Evolutionary conservation across 2,888 invertebrate species (phyloP).

Genomic region (Cataglyphis albicans): DNA sequence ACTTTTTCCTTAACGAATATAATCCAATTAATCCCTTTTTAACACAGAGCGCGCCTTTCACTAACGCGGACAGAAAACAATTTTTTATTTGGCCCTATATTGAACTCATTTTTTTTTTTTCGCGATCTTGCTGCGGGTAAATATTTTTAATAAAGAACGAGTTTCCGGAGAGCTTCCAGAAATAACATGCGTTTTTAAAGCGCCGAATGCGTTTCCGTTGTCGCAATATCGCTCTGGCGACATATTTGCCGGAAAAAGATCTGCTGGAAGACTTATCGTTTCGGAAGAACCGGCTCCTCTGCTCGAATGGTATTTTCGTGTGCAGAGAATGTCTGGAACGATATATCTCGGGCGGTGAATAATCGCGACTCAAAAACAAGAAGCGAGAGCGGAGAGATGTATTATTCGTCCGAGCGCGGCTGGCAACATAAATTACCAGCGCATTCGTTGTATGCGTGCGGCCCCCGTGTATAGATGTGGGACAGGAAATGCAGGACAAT

Average conservation of each 20-base stretch:
- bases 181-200: constrained; percentile 53
- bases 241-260: constrained; percentile 48
- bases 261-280: constrained; percentile 42
- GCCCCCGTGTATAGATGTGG: not conserved
- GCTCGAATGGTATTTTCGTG: constrained; percentile 51
- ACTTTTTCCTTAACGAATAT: constrained; percentile 41
- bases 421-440: constrained; percentile 65
- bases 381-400: constrained; percentile 38
- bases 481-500: constrained; percentile 39
- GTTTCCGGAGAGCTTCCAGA: constrained; percentile 14
- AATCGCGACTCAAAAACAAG: constrained; percentile 48
- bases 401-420: constrained; percentile 52
- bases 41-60: constrained; percentile 11
- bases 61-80: not conserved
- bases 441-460: constrained; percentile 50
- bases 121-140: constrained; percentile 13
- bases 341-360: constrained; percentile 49
- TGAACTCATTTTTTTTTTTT: constrained; percentile 40
- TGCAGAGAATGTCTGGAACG: constrained; percentile 50
- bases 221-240: constrained; percentile 46
- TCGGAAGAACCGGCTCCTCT: constrained; percentile 36
- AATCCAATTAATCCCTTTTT: constrained; percentile 48
- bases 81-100: constrained; percentile 43
- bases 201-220: constrained; percentile 42
- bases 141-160: constrained; percentile 49